A percentile compares a stretch with the other conserved stretches of the same genome.
phyloP scores from a whole-genome alignment of 2,888 invertebrate genomes.

The Sinodicranocentrus sp. region DNA sequence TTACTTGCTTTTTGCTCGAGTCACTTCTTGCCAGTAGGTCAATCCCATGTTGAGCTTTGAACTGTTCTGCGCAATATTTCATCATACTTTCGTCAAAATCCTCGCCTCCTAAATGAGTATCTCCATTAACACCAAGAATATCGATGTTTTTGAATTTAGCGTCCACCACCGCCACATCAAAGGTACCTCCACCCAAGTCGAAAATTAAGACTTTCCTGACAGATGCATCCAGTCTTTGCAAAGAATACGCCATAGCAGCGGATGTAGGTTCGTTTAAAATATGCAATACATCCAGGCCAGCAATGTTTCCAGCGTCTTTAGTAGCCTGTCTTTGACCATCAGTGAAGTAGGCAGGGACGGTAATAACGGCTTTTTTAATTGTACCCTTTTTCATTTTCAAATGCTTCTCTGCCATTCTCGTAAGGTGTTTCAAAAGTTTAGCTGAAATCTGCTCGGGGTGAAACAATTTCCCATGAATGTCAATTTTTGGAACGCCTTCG shows the following conservation, averaged over 20 bases:
- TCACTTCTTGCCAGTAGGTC: conserved; percentile 48
- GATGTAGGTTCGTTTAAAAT: conserved; percentile 90
- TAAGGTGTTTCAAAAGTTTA: conserved; percentile 53
- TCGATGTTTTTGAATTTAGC: conserved; percentile 12
- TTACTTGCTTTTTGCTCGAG: background rate
- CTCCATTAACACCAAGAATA: conserved; percentile 38
- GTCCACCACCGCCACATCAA: conserved; percentile 66
- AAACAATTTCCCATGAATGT: conserved; percentile 20
- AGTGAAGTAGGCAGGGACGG: conserved; percentile 89
- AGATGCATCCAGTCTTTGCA: conserved; percentile 28
- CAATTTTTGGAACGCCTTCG: conserved; percentile 81
- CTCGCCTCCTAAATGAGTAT: conserved; percentile 58
- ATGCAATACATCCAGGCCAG: conserved; percentile 91
- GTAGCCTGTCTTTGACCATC: conserved; percentile 85
- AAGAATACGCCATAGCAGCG: conserved; percentile 55
- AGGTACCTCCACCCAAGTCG: conserved; percentile 72
- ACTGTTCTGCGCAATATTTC: conserved; percentile 80
- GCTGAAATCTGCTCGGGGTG: conserved; percentile 67
- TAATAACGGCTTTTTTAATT: conserved; percentile 88
- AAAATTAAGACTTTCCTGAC: conserved; percentile 49
- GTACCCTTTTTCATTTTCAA: conserved; percentile 85
- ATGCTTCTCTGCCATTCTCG: conserved; percentile 42
- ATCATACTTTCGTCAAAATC: conserved; percentile 82
- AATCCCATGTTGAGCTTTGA: conserved; percentile 79
- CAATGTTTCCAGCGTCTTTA: conserved; percentile 89